Evolutionary conservation across 2,113 vertebrate genomes (phyloP).

Genomic region (Megaceryle torquata): DNA sequence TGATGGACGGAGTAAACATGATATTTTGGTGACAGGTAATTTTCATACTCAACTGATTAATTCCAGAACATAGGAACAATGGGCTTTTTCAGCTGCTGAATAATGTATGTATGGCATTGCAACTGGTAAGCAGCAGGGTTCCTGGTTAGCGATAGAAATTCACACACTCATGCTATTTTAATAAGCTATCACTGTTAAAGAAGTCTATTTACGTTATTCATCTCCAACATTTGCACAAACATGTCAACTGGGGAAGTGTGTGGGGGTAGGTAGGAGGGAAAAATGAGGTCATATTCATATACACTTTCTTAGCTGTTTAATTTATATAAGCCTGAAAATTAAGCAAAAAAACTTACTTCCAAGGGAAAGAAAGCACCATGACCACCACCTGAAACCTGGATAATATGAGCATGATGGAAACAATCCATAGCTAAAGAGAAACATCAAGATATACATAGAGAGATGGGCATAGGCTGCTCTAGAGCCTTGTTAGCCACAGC

Average conservation of each 20-base stretch:
- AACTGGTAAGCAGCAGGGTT: slow-evolving; percentile 61
- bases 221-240: slow-evolving; percentile 66
- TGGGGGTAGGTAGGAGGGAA: slow-evolving; percentile 65
- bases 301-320: slow-evolving; percentile 56
- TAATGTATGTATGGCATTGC: slow-evolving; percentile 53
- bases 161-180: slow-evolving; percentile 68
- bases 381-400: neutral
- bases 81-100: slow-evolving; percentile 55
- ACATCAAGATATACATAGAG: neutral
- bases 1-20: slow-evolving; percentile 42
- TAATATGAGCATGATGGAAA: neutral
- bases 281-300: slow-evolving; percentile 61
- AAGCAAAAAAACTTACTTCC: neutral
- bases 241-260: slow-evolving; percentile 66
- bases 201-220: slow-evolving; percentile 66
- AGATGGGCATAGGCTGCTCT: neutral
- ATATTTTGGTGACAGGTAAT: slow-evolving; percentile 68
- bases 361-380: neutral
- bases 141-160: slow-evolving; percentile 49
- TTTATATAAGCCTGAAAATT: slow-evolving; percentile 60
- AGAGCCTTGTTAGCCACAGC: neutral
- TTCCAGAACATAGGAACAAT: slow-evolving; percentile 63
- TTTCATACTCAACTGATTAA: slow-evolving; percentile 59
- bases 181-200: slow-evolving; percentile 62
- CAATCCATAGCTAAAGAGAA: neutral